Percentiles rank a stretch among this genome's conserved stretches.
These are phyloP conservation scores for Diachasma alloeum DNA, from an alignment of 1,140 invertebrate species.

Conservation along the genomic window DNA sequence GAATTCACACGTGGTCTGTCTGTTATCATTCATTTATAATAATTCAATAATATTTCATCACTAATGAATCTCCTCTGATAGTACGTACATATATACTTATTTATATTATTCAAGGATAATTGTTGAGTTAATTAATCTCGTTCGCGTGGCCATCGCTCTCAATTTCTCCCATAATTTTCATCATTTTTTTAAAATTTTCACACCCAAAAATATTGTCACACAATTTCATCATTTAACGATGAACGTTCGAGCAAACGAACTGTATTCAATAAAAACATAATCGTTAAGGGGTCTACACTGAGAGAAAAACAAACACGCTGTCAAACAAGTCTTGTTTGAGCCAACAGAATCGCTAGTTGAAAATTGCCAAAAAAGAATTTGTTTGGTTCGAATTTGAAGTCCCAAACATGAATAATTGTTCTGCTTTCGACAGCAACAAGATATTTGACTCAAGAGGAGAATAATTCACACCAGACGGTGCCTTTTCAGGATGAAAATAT, in stretches of 20 bases:
- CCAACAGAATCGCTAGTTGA: too few species aligned
- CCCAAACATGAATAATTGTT: too few species aligned
- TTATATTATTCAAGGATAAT: slow-evolving; percentile 3
- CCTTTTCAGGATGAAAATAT: too few species aligned
- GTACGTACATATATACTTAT: slow-evolving; percentile 12
- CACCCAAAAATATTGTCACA: slow-evolving; percentile 3
- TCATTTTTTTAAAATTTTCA: not conserved
- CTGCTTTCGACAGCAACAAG: too few species aligned
- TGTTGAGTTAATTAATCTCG: not conserved
- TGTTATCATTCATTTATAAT: slow-evolving; percentile 6
- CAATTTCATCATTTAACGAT: not conserved
- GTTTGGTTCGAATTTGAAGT: too few species aligned
- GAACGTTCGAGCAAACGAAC: not conserved
- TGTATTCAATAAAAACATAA: not conserved
- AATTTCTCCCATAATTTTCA: not conserved
- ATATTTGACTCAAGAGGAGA: too few species aligned
- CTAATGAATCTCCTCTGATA: slow-evolving; percentile 5
- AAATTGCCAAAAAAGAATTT: too few species aligned
- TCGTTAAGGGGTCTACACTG: not conserved
- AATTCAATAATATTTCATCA: not conserved
- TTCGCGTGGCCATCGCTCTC: slow-evolving; percentile 3
- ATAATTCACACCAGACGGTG: too few species aligned
- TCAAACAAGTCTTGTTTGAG: too few species aligned
- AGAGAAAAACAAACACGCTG: too few species aligned
- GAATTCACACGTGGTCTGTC: not conserved